Conservation (phyloP, 2,888 invertebrate species). For the Sycophila texana region DNA sequence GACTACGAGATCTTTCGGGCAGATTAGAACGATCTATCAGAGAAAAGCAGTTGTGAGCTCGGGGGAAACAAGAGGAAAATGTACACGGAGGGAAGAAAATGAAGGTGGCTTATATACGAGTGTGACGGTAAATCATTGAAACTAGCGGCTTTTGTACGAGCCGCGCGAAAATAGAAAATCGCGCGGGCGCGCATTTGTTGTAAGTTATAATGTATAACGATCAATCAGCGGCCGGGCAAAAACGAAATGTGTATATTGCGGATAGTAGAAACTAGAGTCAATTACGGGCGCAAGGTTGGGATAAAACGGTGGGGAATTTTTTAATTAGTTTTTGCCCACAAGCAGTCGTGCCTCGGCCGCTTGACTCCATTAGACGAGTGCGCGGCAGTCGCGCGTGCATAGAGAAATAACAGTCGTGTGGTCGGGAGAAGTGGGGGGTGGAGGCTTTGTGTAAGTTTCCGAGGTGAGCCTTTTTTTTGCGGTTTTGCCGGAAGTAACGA, state of each 20-base stretch:
- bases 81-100: no score
- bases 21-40: no score
- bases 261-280: slow-evolving; percentile 20
- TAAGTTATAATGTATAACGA: background rate
- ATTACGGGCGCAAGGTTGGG: slow-evolving; percentile 39
- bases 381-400: background rate
- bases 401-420: slow-evolving; percentile 40
- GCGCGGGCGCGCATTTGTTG: background rate
- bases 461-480: slow-evolving; percentile 42
- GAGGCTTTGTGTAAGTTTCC: slow-evolving; percentile 23
- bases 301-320: slow-evolving; percentile 32
- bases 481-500: slow-evolving; percentile 39
- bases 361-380: slow-evolving; percentile 30
- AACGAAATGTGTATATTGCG: slow-evolving; percentile 5
- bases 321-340: slow-evolving; percentile 37
- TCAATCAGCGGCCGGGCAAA: background rate
- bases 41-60: no score
- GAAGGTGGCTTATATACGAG: no score
- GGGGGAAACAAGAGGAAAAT: no score
- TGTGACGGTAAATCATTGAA: no score
- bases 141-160: no score
- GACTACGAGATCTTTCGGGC: no score
- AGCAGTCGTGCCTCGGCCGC: slow-evolving; percentile 35
- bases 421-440: slow-evolving; percentile 9
- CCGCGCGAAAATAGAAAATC: no score